These are phyloP conservation scores for Oithona nana DNA, from an alignment of 2,888 invertebrate species.

Conservation along the genomic window DNA sequence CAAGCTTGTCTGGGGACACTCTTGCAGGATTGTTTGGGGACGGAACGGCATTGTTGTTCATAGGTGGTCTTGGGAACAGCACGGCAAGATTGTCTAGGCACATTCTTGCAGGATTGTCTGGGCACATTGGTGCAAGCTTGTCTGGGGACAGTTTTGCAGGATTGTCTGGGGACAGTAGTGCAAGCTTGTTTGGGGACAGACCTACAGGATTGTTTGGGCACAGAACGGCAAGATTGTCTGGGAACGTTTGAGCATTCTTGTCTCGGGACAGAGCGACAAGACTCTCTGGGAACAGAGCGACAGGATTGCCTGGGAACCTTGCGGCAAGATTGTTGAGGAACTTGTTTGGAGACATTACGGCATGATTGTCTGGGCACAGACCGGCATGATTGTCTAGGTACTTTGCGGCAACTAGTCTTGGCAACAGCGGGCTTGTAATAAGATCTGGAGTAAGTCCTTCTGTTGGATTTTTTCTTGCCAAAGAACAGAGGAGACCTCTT, in stretches of 20 bases:
- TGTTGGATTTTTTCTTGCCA: no score
- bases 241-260: constrained; percentile 2
- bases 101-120: constrained; percentile 2
- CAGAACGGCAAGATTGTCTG: neutral
- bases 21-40: neutral
- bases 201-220: constrained; percentile 1
- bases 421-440: no score
- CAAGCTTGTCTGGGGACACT: constrained; percentile 6
- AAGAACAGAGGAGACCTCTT: no score
- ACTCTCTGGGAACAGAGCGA: neutral
- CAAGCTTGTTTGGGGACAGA: constrained; percentile 3
- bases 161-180: neutral
- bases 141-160: neutral
- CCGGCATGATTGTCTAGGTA: constrained; percentile 2
- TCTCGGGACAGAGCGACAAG: neutral
- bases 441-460: no score
- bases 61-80: neutral
- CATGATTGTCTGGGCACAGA: constrained; percentile 12
- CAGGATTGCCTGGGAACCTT: constrained; percentile 10
- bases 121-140: neutral
- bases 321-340: neutral
- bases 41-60: neutral
- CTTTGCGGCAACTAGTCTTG: constrained; percentile 12
- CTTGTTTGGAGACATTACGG: constrained; percentile 2
- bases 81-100: constrained; percentile 3